Base-by-base conservation (phyloP, 2,888 invertebrate genomes). In the Polia nebulosa region DNA sequence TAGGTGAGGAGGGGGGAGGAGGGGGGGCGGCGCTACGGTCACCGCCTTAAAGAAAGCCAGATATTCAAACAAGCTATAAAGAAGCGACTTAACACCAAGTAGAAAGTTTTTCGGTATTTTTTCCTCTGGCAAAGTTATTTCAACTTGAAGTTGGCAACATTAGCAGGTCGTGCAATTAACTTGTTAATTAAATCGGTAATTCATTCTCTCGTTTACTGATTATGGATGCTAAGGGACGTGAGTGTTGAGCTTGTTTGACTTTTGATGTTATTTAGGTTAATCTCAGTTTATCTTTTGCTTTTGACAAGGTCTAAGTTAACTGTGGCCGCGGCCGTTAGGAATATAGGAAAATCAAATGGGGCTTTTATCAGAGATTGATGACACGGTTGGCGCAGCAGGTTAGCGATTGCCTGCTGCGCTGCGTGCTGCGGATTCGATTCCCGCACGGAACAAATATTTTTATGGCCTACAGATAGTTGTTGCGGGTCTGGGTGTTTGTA, bases 111-210 rank as follows among this genome's bases (percentile, higher is more conserved):
- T 69, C 44, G 66, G 62, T 66, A 62, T 78, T 84, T 84, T 83
- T 83, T 82, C 72, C 69, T 56, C 56, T 70, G 52, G 63, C 47
- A 73, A 82, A 82, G 74, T 83, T 83, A 78, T 82, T 83, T 82
- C 72, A 82, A 81, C 82, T 81, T 76, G 51, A 82, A 84, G 79
- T 84, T 84, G 55, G 76, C 76, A 82, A 76, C 84, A 82, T 83
- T 82, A 76, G 76, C 71, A 52, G 39, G 53, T 56, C 52, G 58
- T 71, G 71, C 82, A 71, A 81, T 84, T 79, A 79, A 82, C 73
- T 82, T 77, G 71, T 64, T 82, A 83, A 83, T 83, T 82, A 81
- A 79, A 83, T 81, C 72, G 66, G 75, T 77, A 67, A 81, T 82
- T 79, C 72, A 72, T 82, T 81, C 69, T 65, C 72, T 75, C 59